Evolutionary conservation across 64 coral and sea anemone species (phyloP), one percentile per base, ranked within the genome.

Genomic region (Porites australiensis): DNA sequence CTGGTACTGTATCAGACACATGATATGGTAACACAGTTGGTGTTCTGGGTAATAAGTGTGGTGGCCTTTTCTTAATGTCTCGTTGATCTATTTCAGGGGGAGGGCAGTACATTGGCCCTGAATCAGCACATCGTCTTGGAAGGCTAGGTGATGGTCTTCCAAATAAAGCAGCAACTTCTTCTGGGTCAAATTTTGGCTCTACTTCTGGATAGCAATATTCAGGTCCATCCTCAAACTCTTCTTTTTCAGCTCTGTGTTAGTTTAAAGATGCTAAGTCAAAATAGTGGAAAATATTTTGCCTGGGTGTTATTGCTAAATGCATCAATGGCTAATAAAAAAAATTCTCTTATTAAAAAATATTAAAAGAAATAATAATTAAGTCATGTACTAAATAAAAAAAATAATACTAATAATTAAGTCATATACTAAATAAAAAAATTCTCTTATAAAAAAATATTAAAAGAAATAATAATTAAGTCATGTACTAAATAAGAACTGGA

Each of bases 201-300:
- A 84, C 81, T 69, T 84, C 81, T 68, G 81, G 81, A 11, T 84
- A 84, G 19, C 81, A 84, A 50, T 84, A 84, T 4, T 84, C 81
- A 14, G 47, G 14, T 76, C 44, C 44, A 3, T 68, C 61, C 2
- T 4, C 37, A 15, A 19, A 8, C 15, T 84, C 63, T 51, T 1
- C 52, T 52, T 44, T 20, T 51, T 84, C 81, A 18, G 19, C 9
- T 23, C 81, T 84, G 45, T 19, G 4, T 12, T 5, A 65, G n/a
- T n/a, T 3, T 2, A 60, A 37, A 57, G 54, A 57, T 9, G 12
- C 54, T 57, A 7, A 57, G 12, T 57, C 54, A 57, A 12, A 9
- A 7, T 12, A 9, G 54, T 57, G 12, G 54, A 12, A 57, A 57
- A 7, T 57, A 57, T 57, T 9, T 55, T 7, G 11, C 53, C 5